Conservation (phyloP, 2,113 vertebrate genomes). For the Lagenorhynchus albirostris region DNA sequence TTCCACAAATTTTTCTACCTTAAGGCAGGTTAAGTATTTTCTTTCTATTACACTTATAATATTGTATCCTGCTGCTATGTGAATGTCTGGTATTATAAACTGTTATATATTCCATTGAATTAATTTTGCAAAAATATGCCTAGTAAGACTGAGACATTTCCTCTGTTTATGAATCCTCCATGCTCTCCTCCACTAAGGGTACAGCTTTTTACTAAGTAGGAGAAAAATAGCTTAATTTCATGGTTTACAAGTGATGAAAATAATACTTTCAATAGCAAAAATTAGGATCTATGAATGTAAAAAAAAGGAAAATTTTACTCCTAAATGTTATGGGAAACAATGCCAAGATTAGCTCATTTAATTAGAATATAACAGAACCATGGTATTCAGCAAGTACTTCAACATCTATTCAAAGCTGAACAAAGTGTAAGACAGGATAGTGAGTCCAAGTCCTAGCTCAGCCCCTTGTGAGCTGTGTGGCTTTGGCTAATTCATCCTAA, state of each 20-base stretch:
- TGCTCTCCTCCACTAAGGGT: not conserved
- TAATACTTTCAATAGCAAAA: not conserved
- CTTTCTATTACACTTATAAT: not conserved
- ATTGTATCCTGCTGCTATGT: not conserved
- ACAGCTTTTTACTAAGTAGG: not conserved
- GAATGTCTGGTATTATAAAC: not conserved
- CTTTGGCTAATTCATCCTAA: not conserved
- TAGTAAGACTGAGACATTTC: not conserved
- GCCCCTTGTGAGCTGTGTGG: not conserved
- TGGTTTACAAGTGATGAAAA: not conserved
- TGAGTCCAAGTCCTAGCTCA: accelerated
- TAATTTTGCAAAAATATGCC: not conserved
- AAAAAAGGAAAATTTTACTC: not conserved
- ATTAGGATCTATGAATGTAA: not conserved
- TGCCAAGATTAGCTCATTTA: not conserved
- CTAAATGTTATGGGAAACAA: not conserved
- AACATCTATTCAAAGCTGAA: not conserved
- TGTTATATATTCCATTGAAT: not conserved
- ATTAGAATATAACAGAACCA: not conserved
- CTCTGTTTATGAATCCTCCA: not conserved
- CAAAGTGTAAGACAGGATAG: not conserved
- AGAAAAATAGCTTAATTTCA: conserved; percentile 41
- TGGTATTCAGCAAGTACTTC: not conserved
- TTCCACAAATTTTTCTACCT: conserved; percentile 11
- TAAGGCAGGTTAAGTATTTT: conserved; percentile 26